Conservation (phyloP, 2,888 invertebrate genomes). For the Aricia artaxerxes region DNA sequence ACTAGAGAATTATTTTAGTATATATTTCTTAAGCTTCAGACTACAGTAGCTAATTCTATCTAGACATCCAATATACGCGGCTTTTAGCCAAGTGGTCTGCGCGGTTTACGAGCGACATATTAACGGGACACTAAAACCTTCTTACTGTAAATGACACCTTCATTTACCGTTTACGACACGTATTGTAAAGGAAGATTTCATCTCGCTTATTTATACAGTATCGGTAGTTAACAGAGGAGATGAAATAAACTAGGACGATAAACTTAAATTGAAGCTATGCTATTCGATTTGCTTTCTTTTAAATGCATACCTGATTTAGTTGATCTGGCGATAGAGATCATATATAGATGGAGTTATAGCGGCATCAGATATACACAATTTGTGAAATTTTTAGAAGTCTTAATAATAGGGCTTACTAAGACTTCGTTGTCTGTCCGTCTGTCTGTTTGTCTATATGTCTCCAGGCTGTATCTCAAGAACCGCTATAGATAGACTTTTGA, state of each 20-base stretch:
- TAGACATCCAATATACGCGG: constrained; percentile 10
- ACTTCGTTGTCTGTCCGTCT: no score
- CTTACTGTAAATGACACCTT: constrained; percentile 24
- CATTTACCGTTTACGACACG: constrained; percentile 25
- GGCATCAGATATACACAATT: no score
- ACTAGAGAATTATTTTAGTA: no score
- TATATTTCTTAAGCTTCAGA: not conserved
- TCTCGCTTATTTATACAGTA: not conserved
- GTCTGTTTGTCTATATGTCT: no score
- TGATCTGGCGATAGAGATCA: not conserved
- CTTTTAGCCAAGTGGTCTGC: constrained; percentile 29
- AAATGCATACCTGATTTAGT: not conserved
- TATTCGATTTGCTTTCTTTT: not conserved
- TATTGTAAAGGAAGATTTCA: constrained; percentile 10
- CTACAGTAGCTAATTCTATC: constrained; percentile 6
- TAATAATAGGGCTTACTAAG: no score
- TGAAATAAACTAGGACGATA: not conserved
- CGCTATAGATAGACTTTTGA: no score
- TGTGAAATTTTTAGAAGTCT: no score
- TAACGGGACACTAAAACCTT: constrained; percentile 29
- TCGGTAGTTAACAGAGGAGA: not conserved
- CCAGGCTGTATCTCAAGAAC: no score
- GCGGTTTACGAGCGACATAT: constrained; percentile 27
- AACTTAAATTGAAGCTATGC: not conserved
- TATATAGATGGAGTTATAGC: not conserved